Percentiles rank a stretch among this genome's conserved stretches.
phyloP scores from a whole-genome alignment of 2,888 invertebrate species.

The Heteromyza rotundicornis region DNA sequence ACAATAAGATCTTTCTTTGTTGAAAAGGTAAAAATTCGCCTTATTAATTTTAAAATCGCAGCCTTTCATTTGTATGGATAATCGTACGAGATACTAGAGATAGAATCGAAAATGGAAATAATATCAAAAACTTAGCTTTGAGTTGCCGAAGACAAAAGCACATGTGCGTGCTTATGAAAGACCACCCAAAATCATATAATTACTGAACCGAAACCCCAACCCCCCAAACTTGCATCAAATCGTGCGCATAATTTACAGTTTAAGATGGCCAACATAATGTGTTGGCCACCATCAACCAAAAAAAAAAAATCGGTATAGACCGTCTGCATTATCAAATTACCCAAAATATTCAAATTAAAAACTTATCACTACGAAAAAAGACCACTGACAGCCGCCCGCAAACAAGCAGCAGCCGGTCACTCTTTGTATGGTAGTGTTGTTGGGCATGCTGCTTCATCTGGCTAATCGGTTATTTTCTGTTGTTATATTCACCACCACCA shows the following conservation, averaged over 20 bases:
- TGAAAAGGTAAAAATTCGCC: no score
- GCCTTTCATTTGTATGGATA: no score
- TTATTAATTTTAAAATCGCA: no score
- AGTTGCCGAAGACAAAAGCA: no score
- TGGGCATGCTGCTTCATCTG: conserved; percentile 2
- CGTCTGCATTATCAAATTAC: conserved; percentile 26
- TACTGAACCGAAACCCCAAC: no score
- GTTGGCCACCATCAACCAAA: conserved; percentile 3
- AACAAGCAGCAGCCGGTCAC: neutral
- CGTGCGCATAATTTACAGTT: conserved; percentile 27
- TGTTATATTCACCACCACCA: no score
- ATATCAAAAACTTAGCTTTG: no score
- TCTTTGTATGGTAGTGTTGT: neutral
- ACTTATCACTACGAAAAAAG: conserved; percentile 15
- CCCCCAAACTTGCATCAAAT: conserved; percentile 13
- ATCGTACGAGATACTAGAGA: no score
- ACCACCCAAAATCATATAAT: no score
- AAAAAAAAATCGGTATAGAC: conserved; percentile 15
- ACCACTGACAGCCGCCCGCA: conserved; percentile 24
- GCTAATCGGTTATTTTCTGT: conserved; percentile 14
- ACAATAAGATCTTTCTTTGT: no score
- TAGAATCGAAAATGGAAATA: no score
- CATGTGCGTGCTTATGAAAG: no score
- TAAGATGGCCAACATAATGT: neutral
- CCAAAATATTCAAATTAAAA: conserved; percentile 9